Evolutionary conservation across 2,113 vertebrate genomes (phyloP).

Genomic region (Oncorhynchus mykiss): DNA sequence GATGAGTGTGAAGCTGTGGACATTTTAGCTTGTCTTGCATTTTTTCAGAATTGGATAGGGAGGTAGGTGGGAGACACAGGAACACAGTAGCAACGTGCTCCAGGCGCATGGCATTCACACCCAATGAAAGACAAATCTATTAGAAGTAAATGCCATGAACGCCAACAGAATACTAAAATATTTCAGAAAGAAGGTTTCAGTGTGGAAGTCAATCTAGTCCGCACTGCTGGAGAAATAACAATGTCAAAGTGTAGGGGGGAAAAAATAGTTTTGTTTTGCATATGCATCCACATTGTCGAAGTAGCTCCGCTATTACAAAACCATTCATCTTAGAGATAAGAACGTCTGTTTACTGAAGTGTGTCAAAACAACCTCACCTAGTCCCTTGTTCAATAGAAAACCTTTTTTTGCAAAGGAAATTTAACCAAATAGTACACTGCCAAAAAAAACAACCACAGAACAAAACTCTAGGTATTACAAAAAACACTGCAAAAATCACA

Average conservation of each 20-base stretch:
- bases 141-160: constrained; percentile 53
- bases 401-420: too few species aligned
- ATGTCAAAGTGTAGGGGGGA: background rate
- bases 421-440: too few species aligned
- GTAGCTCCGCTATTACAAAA: background rate
- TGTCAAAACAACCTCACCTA: too few species aligned
- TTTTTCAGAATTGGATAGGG: constrained; percentile 36
- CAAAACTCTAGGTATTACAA: background rate
- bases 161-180: constrained; percentile 45
- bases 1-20: constrained; percentile 22
- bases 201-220: constrained; percentile 16
- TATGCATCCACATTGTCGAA: background rate
- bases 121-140: constrained; percentile 50
- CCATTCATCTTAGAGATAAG: background rate
- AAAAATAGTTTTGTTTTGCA: background rate
- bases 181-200: constrained; percentile 10
- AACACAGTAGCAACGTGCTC: background rate
- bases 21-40: constrained; percentile 31
- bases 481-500: background rate
- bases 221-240: background rate
- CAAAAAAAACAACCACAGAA: too few species aligned
- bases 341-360: too few species aligned
- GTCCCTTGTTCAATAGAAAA: too few species aligned
- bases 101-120: constrained; percentile 30
- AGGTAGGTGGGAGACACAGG: constrained; percentile 35